Evolutionary conservation across 2,888 invertebrate species (phyloP), one percentile per base, ranked within the genome.

Genomic region (Cephalotes varians): DNA sequence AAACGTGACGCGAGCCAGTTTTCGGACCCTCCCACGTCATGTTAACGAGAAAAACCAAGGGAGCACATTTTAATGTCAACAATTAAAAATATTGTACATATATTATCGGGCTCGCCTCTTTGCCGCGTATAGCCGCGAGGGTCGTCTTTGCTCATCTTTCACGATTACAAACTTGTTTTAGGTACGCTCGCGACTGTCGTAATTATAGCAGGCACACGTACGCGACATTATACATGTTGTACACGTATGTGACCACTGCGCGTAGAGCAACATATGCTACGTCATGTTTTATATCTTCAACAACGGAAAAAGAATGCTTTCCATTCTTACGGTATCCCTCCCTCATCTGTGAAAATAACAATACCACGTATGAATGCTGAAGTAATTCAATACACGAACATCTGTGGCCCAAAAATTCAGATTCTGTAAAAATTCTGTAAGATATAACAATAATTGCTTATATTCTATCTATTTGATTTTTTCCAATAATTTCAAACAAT

Each of bases 41-140:
- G 91, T 90, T 92, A 93, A 92, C 91, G 92, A 92, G 93, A 91
- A 92, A 92, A 91, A 90, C 90, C 91, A 90, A 90, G 91, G 90
- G 91, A 93, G 92, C 93, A 94, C 94, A 94, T 94, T 94, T 94
- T 94, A 94, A 94, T 91, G 94, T 94, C 94, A 94, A 93, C 94
- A 94, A 94, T 94, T 94, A 94, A 94, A 94, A 94, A 94, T 94
- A 94, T 93, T 93, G 92, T 93, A 93, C 94, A 94, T 94, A 94
- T 91, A 93, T 94, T 94, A 94, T 88, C 85, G 76, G 60, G 60
- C 77, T 49, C 74, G 81, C 67, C 77, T 74, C 64, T 80, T 81
- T 60, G 84, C 73, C 54, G 56, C 71, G 64, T 44, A 54, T 47
- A 56, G 71, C 67, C 80, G 25, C 72, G 60, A 47, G 56, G 71